Conservation (phyloP, 2,888 invertebrate genomes). For the Folsomia candida region DNA sequence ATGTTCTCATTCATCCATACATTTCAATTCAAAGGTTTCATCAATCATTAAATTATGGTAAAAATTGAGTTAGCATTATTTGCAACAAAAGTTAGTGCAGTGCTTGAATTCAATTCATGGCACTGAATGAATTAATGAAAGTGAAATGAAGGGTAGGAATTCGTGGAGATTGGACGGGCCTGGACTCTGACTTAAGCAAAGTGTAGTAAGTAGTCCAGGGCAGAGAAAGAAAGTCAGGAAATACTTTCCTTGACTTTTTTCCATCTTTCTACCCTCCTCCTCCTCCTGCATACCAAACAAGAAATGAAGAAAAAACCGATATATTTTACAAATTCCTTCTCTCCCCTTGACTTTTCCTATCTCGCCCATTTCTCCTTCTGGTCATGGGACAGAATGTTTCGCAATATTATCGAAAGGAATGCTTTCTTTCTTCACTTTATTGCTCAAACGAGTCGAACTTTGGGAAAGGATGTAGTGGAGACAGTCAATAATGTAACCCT, state of each 20-base stretch:
- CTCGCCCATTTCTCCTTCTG: background rate
- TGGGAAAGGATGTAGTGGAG: background rate
- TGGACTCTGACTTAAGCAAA: too few relatives aligned
- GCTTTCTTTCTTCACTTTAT: constrained; percentile 11
- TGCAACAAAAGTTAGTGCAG: too few relatives aligned
- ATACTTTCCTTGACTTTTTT: constrained; percentile 8
- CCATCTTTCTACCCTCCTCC: background rate
- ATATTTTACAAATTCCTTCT: constrained; percentile 27
- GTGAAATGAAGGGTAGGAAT: too few relatives aligned
- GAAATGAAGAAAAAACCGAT: constrained; percentile 32
- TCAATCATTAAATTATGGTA: too few relatives aligned
- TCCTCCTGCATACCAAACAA: constrained; percentile 48
- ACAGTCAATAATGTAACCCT: constrained; percentile 2
- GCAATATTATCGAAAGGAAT: constrained; percentile 21
- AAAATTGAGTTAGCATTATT: too few relatives aligned
- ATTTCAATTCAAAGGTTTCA: too few relatives aligned
- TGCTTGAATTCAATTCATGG: too few relatives aligned
- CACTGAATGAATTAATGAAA: too few relatives aligned
- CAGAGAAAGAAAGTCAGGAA: constrained; percentile 3
- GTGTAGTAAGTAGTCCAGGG: too few relatives aligned
- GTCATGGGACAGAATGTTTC: constrained; percentile 9
- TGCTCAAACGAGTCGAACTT: background rate
- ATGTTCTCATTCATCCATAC: too few relatives aligned
- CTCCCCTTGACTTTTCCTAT: constrained; percentile 16
- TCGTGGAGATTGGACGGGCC: too few relatives aligned